These are phyloP conservation scores for Coptodon bakossiorum DNA, from an alignment of 2,113 vertebrate species.

Conservation along the genomic window DNA sequence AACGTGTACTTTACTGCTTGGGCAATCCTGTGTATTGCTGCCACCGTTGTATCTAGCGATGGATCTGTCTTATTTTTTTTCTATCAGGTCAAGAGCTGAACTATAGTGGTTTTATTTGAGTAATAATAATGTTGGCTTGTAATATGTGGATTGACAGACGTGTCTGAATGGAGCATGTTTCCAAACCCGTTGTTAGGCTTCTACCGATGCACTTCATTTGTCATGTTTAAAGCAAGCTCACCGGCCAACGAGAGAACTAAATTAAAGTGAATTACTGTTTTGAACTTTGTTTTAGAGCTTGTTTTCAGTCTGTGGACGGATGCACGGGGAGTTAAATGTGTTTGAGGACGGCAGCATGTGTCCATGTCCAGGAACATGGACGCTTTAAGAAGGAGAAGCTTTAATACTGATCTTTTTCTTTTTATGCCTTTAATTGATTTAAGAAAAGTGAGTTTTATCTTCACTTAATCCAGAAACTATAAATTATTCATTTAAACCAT, in stretches of 20 bases:
- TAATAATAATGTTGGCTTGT: conserved; percentile 41
- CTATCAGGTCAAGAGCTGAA: conserved; percentile 71
- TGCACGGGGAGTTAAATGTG: not conserved
- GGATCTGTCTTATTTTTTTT: conserved; percentile 61
- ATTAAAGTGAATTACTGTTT: conserved; percentile 77
- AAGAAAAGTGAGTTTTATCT: not conserved
- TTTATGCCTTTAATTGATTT: not conserved
- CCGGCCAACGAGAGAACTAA: conserved; percentile 73
- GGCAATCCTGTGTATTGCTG: conserved; percentile 80
- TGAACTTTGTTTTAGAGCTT: conserved; percentile 14
- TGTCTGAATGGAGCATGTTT: conserved; percentile 69
- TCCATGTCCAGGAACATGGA: not conserved
- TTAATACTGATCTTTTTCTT: not conserved
- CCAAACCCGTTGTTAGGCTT: conserved; percentile 67
- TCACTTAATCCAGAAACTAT: not conserved
- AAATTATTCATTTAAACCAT: not conserved
- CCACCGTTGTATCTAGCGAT: conserved; percentile 57
- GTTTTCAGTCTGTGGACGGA: not conserved
- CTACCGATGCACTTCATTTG: conserved; percentile 72
- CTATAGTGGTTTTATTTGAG: conserved; percentile 67
- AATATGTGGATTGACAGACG: conserved; percentile 57
- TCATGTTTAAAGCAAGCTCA: conserved; percentile 59
- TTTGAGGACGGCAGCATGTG: not conserved
- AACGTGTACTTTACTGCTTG: conserved; percentile 81
- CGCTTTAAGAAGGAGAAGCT: not conserved